Base-by-base conservation (phyloP, 2,113 vertebrate species). In the Channa maculata region DNA sequence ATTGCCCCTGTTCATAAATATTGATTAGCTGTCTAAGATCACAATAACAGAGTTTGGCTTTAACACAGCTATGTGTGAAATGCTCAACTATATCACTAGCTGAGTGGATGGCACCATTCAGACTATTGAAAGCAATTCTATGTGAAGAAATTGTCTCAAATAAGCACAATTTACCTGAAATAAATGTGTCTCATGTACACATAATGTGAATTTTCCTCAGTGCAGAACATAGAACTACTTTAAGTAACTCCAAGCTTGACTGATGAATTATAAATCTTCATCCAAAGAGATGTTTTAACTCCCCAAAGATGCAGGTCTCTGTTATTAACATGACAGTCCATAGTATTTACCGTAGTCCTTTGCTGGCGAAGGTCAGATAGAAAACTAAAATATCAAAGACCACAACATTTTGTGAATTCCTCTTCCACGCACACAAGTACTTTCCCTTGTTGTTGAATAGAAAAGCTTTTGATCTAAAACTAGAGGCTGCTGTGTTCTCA, bases 391-490 rank as follows among this genome's bases (percentile, higher is more conserved):
- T 91, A 92, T 94, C 88, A 91, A 91, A 91, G 83, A 79, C 78
- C 59, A 9, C 58, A 71, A 65, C 54, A 14, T 88, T 90, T 91
- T 83, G 76, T 85, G 66, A 75, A 86, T 86, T 88, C 82, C 88
- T 79, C 89, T 88, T 86, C 75, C 88, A 75, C 24, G 24, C 82
- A 76, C 80, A 90, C 84, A 84, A 90, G 81, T 83, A 71, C 80
- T 87, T 86, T 90, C 87, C 89, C 84, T 86, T 86, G 90, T 85
- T 84, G 86, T 88, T 79, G 86, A 92, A 90, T 77, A 79, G 86
- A 88, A 89, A 86, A 79, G 76, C 87, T 75, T 93, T 92, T 92
- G 92, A 93, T 93, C 88, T 92, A 43, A 91, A 90, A 87, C 88
- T 88, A 75, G 71, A 88, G 87, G 79, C 84, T 43, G 36, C 77